These are phyloP conservation scores for Pangasianodon gigas DNA, from an alignment of 2,113 vertebrate species.

Conservation along the genomic window DNA sequence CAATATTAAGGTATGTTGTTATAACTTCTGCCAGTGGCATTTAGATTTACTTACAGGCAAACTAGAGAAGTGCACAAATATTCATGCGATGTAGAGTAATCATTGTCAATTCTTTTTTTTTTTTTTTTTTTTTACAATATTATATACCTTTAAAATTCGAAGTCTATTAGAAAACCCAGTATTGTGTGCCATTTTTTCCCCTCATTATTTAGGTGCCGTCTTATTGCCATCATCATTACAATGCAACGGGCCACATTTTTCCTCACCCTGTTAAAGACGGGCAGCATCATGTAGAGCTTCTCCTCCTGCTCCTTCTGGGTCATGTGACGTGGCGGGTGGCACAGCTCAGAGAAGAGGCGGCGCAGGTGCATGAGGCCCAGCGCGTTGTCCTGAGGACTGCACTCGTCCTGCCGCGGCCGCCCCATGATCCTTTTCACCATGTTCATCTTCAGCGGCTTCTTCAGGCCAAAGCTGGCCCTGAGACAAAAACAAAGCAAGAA, in stretches of 20 bases:
- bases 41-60: neutral
- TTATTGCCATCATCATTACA: neutral
- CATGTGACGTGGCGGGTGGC: constrained; percentile 96
- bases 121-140: neutral
- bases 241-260: neutral
- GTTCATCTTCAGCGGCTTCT: constrained; percentile 91
- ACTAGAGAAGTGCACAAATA: neutral
- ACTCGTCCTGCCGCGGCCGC: constrained; percentile 95
- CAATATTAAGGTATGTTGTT: neutral
- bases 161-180: neutral
- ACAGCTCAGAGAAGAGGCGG: constrained; percentile 94
- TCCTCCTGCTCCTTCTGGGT: constrained; percentile 99
- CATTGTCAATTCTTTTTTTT: neutral
- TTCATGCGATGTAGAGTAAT: neutral
- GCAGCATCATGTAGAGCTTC: constrained; percentile 99
- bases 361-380: constrained; percentile 97
- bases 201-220: neutral
- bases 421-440: constrained; percentile 99
- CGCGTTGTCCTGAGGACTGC: constrained; percentile 96
- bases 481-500: constrained; percentile 21
- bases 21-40: neutral
- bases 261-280: constrained; percentile 95
- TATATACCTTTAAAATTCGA: neutral
- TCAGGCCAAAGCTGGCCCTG: constrained; percentile 79
- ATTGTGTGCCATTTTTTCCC: neutral